These are phyloP conservation scores for Ramphastos sulfuratus DNA, from an alignment of 2,113 vertebrate genomes.

Conservation along the genomic window DNA sequence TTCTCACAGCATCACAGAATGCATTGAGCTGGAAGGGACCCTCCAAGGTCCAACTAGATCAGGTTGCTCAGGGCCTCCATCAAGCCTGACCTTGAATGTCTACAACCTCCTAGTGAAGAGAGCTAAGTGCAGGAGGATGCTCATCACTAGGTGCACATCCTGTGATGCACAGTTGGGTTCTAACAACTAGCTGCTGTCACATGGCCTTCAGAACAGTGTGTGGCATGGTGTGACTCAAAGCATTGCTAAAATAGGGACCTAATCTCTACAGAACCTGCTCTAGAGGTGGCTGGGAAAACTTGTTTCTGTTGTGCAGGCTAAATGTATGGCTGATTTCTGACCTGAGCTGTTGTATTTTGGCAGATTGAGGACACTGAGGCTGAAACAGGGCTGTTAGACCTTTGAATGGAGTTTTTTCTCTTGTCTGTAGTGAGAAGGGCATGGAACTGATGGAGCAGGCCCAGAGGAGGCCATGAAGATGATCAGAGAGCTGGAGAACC, in stretches of 20 bases:
- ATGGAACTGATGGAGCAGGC: too few relatives aligned
- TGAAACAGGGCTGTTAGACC: background rate
- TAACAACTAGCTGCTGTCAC: background rate
- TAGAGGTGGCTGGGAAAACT: background rate
- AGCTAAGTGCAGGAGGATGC: background rate
- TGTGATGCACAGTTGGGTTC: background rate
- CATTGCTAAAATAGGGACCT: background rate
- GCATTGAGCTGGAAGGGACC: too few relatives aligned
- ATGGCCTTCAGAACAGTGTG: background rate
- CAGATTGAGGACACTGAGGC: background rate
- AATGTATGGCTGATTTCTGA: background rate
- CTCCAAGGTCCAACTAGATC: too few relatives aligned
- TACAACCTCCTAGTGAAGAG: background rate
- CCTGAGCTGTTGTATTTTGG: background rate
- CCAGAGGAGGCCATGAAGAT: too few relatives aligned
- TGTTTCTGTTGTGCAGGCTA: background rate
- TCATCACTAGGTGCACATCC: background rate
- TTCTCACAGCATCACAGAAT: background rate
- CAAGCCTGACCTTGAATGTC: too few relatives aligned
- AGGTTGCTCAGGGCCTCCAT: too few relatives aligned
- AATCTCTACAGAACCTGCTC: background rate
- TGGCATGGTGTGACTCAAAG: background rate
- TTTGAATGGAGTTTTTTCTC: background rate
- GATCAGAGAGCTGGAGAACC: too few relatives aligned
- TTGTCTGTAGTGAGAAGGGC: background rate